Evolutionary conservation across 1,140 invertebrate species (phyloP), one percentile per base, ranked within the genome.

Genomic region (Ceratina australensis): DNA sequence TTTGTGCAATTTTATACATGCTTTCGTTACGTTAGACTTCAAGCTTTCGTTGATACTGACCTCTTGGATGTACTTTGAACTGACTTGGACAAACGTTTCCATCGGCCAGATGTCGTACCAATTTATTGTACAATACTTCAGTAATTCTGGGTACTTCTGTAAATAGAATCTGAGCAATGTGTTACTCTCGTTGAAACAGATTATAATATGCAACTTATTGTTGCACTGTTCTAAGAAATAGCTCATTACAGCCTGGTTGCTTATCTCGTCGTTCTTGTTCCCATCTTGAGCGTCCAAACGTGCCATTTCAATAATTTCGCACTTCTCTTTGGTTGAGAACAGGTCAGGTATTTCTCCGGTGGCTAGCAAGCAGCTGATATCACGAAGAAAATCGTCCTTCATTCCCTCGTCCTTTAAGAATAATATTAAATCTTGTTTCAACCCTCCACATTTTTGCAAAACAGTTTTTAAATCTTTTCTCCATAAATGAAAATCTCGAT

Each of bases 31-130:
- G 22, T 91, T 84, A 16, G 80, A 54, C 86, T 93, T 93, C 2
- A 94, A 84, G 1, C 93, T 87, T 28, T 93, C 91, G 47, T 89
- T 88, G 10, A 90, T 74, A 42, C 94, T 91, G 75, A 94, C 94
- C n/a, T 93, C 91, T 13, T 90, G 85, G 28, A 96, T 87, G 84
- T 95, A 95, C 86, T 94, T 94, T 59, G 93, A 91, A 7, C 95
- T 95, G n/a, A 96, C 94, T 76, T 94, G 92, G 54, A 95, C 92
- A 1, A 96, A 90, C 20, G 95, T 95, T 88, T 95, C 94, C 59
- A 93, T 92, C 10, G 96, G 95, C 96, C 96, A 96, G 13, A 93
- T 90, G 78, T 95, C 94, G 87, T 95, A 95, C 94, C 95, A 96
- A 88, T 96, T 94, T 60, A 96, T 94, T 12, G 94, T 95, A 85